These are phyloP conservation scores for Parapristionchus giblindavisi DNA, from an alignment of 2,888 invertebrate genomes.

Conservation along the genomic window DNA sequence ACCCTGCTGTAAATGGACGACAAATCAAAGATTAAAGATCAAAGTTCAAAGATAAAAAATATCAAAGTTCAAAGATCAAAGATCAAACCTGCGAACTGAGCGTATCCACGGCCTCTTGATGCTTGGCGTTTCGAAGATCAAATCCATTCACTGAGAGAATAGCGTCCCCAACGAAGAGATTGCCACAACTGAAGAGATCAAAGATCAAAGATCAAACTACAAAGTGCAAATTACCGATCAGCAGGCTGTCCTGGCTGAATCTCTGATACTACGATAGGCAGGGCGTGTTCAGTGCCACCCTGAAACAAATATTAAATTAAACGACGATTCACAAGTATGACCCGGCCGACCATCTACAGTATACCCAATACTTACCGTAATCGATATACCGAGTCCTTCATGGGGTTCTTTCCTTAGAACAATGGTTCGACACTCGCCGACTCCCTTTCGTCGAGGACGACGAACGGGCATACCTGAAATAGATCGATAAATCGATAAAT, in stretches of 20 bases:
- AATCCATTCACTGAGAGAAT: conserved; percentile 83
- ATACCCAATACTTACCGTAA: conserved; percentile 78
- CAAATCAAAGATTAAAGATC: conserved; percentile 9
- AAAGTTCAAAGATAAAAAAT: neutral
- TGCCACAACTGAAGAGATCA: conserved; percentile 33
- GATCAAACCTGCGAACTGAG: conserved; percentile 78
- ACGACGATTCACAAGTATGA: neutral
- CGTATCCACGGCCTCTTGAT: conserved; percentile 83
- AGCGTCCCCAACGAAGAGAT: conserved; percentile 84
- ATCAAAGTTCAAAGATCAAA: neutral
- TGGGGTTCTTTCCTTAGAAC: conserved; percentile 80
- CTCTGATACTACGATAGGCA: conserved; percentile 84
- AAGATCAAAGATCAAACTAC: conserved; percentile 10
- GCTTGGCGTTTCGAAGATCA: conserved; percentile 82
- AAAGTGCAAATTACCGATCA: conserved; percentile 74
- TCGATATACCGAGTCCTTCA: conserved; percentile 85
- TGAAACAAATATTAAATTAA: conserved; percentile 68
- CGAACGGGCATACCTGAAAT: conserved; percentile 62
- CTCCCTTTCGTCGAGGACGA: conserved; percentile 66
- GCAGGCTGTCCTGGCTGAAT: conserved; percentile 82
- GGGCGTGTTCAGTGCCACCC: conserved; percentile 86
- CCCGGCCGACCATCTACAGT: no score
- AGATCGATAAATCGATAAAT: neutral
- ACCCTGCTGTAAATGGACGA: conserved; percentile 73
- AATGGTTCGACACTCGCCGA: conserved; percentile 74